Conservation (phyloP, 2,888 invertebrate genomes). For the Baccha elongata region DNA sequence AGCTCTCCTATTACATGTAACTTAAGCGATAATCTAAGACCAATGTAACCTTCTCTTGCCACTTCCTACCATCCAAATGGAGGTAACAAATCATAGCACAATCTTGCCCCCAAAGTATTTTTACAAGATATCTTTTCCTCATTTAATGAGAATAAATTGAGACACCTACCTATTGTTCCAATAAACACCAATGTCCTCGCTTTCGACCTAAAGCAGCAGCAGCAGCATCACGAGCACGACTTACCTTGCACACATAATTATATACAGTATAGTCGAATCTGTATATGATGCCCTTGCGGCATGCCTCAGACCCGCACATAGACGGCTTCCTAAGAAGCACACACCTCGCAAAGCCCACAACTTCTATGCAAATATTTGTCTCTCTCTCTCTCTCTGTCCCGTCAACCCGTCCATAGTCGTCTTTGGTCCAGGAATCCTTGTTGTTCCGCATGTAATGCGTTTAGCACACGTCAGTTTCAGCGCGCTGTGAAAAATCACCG, state of each 20-base stretch:
- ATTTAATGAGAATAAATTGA: conserved; percentile 74
- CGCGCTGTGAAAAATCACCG: conserved; percentile 60
- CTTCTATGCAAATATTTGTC: conserved; percentile 62
- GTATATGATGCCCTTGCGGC: conserved; percentile 42
- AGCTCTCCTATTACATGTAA: conserved; percentile 43
- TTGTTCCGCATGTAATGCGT: conserved; percentile 66
- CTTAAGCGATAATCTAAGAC: conserved; percentile 43
- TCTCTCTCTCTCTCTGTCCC: not conserved
- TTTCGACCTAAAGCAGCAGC: conserved; percentile 22
- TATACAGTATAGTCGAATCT: conserved; percentile 3
- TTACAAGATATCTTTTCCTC: conserved; percentile 33
- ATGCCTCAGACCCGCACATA: conserved; percentile 62
- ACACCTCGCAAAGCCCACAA: conserved; percentile 52
- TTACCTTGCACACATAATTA: conserved; percentile 15
- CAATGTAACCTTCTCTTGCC: conserved; percentile 40
- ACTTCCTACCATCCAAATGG: conserved; percentile 32
- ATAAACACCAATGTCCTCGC: conserved; percentile 53
- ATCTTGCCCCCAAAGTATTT: conserved; percentile 9
- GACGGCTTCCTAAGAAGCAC: conserved; percentile 70
- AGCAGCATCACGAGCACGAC: conserved; percentile 27
- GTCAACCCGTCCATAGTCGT: not conserved
- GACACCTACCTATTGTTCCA: conserved; percentile 73
- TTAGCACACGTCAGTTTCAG: conserved; percentile 60
- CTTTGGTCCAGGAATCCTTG: conserved; percentile 49
- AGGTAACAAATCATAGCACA: conserved; percentile 63